Evolutionary conservation across 2,113 vertebrate species (phyloP).

Genomic region (Ammodytes dubius): DNA sequence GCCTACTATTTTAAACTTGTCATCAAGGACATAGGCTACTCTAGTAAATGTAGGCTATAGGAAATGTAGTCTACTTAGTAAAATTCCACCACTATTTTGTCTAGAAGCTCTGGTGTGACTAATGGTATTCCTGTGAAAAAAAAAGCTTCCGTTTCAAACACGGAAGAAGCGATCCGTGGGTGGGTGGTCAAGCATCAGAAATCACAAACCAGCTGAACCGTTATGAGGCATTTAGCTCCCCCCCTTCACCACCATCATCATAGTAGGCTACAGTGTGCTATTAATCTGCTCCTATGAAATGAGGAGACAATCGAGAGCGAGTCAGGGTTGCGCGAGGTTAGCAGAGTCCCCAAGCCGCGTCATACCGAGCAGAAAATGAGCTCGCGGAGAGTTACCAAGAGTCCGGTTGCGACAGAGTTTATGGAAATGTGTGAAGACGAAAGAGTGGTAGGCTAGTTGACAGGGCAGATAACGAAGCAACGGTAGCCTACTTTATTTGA

Average conservation of each 20-base stretch:
- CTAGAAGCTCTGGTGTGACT: not conserved
- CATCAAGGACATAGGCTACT: not conserved
- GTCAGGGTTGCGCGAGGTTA: not conserved
- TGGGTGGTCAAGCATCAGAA: not conserved
- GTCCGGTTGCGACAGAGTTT: not conserved
- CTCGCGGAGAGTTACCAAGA: not conserved
- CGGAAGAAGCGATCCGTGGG: slow-evolving; percentile 11
- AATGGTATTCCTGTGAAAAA: not conserved
- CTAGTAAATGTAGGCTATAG: not conserved
- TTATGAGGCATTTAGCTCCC: slow-evolving; percentile 26
- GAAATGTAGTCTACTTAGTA: not conserved
- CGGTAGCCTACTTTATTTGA: not conserved
- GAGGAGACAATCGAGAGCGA: not conserved
- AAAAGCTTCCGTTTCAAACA: not conserved
- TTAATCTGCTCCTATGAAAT: not conserved
- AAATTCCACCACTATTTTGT: not conserved
- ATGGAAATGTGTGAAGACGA: not conserved
- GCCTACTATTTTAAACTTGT: not conserved
- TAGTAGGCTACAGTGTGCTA: not conserved
- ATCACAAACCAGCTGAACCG: not conserved
- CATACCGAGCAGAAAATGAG: not conserved
- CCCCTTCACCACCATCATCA: slow-evolving; percentile 14
- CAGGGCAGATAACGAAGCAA: not conserved
- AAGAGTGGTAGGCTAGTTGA: slow-evolving; percentile 7
- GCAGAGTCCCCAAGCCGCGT: not conserved